These are phyloP conservation scores for Opisthograptis luteolata DNA, from an alignment of 2,888 invertebrate species.

Conservation along the genomic window DNA sequence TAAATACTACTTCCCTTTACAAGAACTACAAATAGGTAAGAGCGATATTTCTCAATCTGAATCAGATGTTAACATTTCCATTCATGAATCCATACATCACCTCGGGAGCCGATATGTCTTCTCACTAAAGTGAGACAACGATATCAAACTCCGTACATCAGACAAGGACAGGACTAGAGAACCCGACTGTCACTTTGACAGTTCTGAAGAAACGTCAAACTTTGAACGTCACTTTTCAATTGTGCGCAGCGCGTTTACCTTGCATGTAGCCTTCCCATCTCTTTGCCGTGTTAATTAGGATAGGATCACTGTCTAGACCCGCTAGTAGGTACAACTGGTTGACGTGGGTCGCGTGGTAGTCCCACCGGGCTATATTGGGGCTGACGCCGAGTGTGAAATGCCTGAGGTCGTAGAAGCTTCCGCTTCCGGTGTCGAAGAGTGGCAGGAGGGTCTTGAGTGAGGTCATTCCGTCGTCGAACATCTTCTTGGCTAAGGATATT, in stretches of 20 bases:
- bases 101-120: conserved; percentile 13
- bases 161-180: conserved; percentile 25
- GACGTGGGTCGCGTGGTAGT: conserved; percentile 99
- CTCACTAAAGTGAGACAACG: conserved; percentile 1
- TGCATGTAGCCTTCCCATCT: conserved; percentile 98
- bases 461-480: conserved; percentile 93
- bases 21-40: background rate
- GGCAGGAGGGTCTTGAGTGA: conserved; percentile 94
- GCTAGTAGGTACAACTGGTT: conserved; percentile 96
- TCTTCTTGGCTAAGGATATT: conserved; percentile 88
- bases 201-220: conserved; percentile 19
- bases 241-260: conserved; percentile 97
- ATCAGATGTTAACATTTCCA: background rate
- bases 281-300: conserved; percentile 92
- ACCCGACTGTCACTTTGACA: conserved; percentile 22
- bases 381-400: conserved; percentile 95
- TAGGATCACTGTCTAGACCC: conserved; percentile 92
- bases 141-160: conserved; percentile 19
- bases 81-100: conserved; percentile 9
- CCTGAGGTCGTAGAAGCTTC: conserved; percentile 97
- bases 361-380: conserved; percentile 98
- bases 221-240: conserved; percentile 81
- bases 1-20: conserved; percentile 9
- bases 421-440: conserved; percentile 97
- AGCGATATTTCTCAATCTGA: background rate